Evolutionary conservation across 1,140 invertebrate species (phyloP).

Genomic region (Luehdorfia chinensis): DNA sequence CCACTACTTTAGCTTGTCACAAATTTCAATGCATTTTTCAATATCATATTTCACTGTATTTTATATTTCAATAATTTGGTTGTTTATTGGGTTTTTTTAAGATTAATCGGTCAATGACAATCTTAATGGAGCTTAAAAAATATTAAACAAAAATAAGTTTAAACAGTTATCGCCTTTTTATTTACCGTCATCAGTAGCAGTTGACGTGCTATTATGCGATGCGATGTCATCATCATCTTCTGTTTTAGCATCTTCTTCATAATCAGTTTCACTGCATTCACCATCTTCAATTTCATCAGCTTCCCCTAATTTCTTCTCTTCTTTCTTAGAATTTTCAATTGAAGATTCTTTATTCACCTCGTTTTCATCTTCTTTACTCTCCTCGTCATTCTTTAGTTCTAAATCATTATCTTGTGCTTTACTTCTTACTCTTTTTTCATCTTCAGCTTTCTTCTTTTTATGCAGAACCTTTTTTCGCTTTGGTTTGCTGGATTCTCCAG

Average conservation of each 20-base stretch:
- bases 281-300: slow-evolving; percentile 78
- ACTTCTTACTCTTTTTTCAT: slow-evolving; percentile 21
- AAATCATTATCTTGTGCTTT: slow-evolving; percentile 20
- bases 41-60: too few species aligned
- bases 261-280: slow-evolving; percentile 79
- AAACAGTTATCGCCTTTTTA: too few species aligned
- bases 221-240: slow-evolving; percentile 35
- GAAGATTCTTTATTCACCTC: slow-evolving; percentile 11
- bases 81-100: too few species aligned
- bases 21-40: too few species aligned
- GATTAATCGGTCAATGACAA: too few species aligned
- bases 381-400: slow-evolving; percentile 20
- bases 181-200: slow-evolving; percentile 53
- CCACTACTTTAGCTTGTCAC: too few species aligned
- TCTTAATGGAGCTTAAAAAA: too few species aligned
- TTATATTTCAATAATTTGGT: too few species aligned
- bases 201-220: slow-evolving; percentile 45
- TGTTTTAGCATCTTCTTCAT: slow-evolving; percentile 34
- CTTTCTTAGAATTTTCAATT: background rate
- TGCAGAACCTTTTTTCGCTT: slow-evolving; percentile 41
- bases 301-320: slow-evolving; percentile 14
- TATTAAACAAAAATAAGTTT: too few species aligned
- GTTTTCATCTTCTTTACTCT: slow-evolving; percentile 19
- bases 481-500: slow-evolving; percentile 26
- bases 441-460: slow-evolving; percentile 27